Conservation (phyloP, 2,797 vertebrate species). For the Pampus argenteus region DNA sequence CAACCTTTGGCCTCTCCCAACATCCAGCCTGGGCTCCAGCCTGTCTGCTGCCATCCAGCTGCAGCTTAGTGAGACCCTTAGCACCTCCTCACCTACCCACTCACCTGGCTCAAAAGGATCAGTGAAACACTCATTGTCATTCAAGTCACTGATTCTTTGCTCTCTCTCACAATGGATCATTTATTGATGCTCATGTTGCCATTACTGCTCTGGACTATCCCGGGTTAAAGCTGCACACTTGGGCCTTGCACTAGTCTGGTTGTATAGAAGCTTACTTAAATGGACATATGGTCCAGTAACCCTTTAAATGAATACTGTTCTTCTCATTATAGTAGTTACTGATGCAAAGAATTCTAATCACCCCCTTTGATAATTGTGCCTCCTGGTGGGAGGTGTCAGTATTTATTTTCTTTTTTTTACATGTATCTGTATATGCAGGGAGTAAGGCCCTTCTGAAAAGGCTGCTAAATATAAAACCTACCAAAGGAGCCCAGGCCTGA, state of each 20-base stretch:
- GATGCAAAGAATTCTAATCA: slow-evolving; percentile 21
- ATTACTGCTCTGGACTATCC: slow-evolving; percentile 28
- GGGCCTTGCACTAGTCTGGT: slow-evolving; percentile 7
- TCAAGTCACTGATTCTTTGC: slow-evolving; percentile 9
- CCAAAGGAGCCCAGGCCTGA: not conserved
- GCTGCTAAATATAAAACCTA: not conserved
- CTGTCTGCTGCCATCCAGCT: slow-evolving; percentile 50
- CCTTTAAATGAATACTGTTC: slow-evolving; percentile 37
- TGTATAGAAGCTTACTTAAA: slow-evolving; percentile 7
- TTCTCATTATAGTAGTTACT: slow-evolving; percentile 32
- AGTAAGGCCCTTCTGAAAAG: not conserved
- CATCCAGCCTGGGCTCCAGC: slow-evolving; percentile 47
- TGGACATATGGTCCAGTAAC: slow-evolving; percentile 27
- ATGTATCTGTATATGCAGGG: not conserved
- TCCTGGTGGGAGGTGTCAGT: slow-evolving; percentile 51
- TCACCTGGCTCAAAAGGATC: slow-evolving; percentile 55
- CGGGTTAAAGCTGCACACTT: slow-evolving; percentile 24
- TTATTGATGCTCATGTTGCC: slow-evolving; percentile 53
- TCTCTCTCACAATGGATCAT: slow-evolving; percentile 44
- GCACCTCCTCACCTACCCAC: slow-evolving; percentile 47
- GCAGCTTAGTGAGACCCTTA: slow-evolving; percentile 33
- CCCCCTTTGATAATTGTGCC: slow-evolving; percentile 46
- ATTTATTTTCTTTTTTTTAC: slow-evolving; percentile 18
- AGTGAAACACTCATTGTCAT: slow-evolving; percentile 59
- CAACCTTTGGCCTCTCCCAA: slow-evolving; percentile 5